These are phyloP conservation scores for Phaonia tiefii DNA, from an alignment of 2,888 invertebrate genomes.

Conservation along the genomic window DNA sequence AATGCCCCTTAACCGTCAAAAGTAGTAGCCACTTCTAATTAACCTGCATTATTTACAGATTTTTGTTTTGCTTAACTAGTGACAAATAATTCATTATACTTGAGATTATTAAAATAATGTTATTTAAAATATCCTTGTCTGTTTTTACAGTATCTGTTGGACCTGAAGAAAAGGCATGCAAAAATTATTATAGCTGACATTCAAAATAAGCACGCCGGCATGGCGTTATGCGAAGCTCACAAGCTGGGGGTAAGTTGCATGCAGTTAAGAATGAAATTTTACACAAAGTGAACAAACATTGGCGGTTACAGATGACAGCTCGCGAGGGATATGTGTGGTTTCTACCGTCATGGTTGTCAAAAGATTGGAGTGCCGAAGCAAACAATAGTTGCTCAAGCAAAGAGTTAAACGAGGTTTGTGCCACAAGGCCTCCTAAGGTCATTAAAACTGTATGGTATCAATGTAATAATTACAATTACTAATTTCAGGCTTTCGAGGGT, in stretches of 20 bases:
- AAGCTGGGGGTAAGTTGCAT: conserved; percentile 72
- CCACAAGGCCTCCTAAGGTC: not conserved
- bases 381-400: conserved; percentile 82
- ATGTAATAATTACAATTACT: not conserved
- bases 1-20: too few relatives aligned
- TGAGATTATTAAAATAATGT: too few relatives aligned
- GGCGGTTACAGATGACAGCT: conserved; percentile 84
- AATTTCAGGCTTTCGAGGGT: conserved; percentile 85
- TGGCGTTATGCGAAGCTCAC: conserved; percentile 91
- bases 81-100: too few relatives aligned
- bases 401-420: conserved; percentile 83
- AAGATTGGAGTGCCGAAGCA: conserved; percentile 82
- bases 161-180: conserved; percentile 85
- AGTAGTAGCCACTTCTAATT: too few relatives aligned
- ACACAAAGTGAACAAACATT: not conserved
- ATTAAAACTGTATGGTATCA: not conserved
- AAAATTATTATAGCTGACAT: conserved; percentile 91
- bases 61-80: too few relatives aligned
- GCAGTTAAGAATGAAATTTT: not conserved
- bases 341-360: conserved; percentile 87
- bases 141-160: conserved; percentile 83
- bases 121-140: conserved; percentile 37
- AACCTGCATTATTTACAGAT: too few relatives aligned
- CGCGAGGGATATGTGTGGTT: conserved; percentile 92
- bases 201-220: conserved; percentile 86